These are phyloP conservation scores for Ctenodactylus gundi DNA, from an alignment of 2,113 vertebrate species.

Conservation along the genomic window DNA sequence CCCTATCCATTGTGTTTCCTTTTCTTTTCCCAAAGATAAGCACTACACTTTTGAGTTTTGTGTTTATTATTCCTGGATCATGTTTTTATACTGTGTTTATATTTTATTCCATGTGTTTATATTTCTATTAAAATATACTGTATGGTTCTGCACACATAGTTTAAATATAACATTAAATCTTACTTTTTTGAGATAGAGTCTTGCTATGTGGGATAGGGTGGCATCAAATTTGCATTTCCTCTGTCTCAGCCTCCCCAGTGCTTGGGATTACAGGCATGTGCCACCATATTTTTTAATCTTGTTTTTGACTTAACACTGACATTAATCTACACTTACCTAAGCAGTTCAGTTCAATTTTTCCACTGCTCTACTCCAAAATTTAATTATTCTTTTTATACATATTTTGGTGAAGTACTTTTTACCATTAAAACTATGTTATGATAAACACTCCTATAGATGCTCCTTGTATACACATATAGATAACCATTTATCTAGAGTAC, in stretches of 20 bases:
- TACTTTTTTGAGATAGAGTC: neutral
- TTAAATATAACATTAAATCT: neutral
- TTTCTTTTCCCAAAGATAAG: neutral
- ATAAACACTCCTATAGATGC: neutral
- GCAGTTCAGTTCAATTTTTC: neutral
- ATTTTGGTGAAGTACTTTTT: neutral
- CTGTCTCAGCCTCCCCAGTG: neutral
- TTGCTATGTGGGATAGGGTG: neutral
- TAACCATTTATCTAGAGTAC: neutral
- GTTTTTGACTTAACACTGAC: constrained; percentile 11
- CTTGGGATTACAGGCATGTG: neutral
- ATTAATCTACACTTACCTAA: neutral
- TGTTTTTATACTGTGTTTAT: constrained; percentile 24
- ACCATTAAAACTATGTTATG: neutral
- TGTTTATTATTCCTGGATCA: neutral
- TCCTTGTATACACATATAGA: neutral
- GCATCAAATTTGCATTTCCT: neutral
- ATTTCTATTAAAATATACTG: neutral
- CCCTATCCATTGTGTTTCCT: neutral
- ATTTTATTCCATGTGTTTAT: too few species aligned
- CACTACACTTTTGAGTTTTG: constrained; percentile 17
- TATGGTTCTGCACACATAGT: neutral
- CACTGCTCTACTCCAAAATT: neutral
- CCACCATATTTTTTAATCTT: neutral
- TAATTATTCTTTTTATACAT: neutral